Evolutionary conservation across 2,888 invertebrate genomes (phyloP).

Genomic region (Zygogramma bicolorata): DNA sequence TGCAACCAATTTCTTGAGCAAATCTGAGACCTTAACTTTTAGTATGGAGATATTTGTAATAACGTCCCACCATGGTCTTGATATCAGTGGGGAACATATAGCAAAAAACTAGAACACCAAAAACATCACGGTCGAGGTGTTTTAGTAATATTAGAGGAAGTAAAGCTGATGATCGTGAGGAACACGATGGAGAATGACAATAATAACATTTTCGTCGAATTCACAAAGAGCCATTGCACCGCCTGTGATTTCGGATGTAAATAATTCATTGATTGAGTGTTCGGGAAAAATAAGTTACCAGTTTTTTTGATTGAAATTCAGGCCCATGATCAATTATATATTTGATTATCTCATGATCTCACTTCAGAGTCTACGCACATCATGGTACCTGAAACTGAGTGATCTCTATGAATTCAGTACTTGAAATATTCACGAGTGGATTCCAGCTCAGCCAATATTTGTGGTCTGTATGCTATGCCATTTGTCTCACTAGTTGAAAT

Average conservation of each 20-base stretch:
- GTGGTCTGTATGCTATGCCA: too few species aligned
- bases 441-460: too few species aligned
- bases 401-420: too few species aligned
- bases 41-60: neutral
- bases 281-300: too few species aligned
- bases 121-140: neutral
- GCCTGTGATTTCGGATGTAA: neutral
- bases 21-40: neutral
- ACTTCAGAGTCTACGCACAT: too few species aligned
- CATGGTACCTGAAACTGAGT: too few species aligned
- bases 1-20: neutral
- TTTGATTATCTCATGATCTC: too few species aligned
- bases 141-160: constrained; percentile 1
- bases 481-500: neutral
- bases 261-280: neutral
- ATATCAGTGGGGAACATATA: neutral
- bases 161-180: neutral
- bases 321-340: too few species aligned
- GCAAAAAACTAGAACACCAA: neutral
- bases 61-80: neutral
- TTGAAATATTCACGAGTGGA: too few species aligned
- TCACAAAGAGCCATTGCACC: neutral
- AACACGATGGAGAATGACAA: neutral
- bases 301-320: too few species aligned
- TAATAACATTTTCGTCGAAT: neutral